A percentile compares a stretch with the other conserved stretches of the same genome.
Conservation (phyloP, 2,888 invertebrate species). For the Epicampocera succincta region DNA sequence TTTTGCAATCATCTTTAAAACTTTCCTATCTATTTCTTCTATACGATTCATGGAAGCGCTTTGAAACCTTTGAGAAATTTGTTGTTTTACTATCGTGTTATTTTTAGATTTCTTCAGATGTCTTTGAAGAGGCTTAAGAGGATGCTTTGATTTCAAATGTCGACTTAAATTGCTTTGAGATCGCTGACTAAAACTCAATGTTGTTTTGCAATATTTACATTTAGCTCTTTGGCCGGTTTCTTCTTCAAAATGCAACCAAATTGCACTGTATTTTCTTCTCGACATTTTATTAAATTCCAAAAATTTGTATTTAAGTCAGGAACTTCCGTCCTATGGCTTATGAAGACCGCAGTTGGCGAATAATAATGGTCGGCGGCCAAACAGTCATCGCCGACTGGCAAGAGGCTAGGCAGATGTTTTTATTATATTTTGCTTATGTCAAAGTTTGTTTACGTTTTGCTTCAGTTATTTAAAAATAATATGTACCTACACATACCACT, state of each 20-base stretch:
- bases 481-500: no score
- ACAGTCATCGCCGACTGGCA: no score
- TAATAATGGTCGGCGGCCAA: no score
- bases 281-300: constrained; percentile 9
- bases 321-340: no score
- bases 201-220: constrained; percentile 46
- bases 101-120: neutral
- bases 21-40: constrained; percentile 3
- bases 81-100: no score
- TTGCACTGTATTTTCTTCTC: constrained; percentile 23
- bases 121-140: constrained; percentile 1
- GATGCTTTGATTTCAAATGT: constrained; percentile 26
- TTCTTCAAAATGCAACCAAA: constrained; percentile 40
- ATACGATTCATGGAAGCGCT: neutral
- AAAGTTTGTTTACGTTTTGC: no score
- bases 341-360: no score
- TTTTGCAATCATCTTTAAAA: constrained; percentile 10
- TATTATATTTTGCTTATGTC: no score
- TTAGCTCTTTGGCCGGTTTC: constrained; percentile 41
- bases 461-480: no score
- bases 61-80: no score
- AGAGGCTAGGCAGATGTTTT: no score
- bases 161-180: constrained; percentile 28
- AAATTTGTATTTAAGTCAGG: no score
- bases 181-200: constrained; percentile 13